phyloP scores from a whole-genome alignment of 2,113 vertebrate species.

The Elaphurus davidianus region DNA sequence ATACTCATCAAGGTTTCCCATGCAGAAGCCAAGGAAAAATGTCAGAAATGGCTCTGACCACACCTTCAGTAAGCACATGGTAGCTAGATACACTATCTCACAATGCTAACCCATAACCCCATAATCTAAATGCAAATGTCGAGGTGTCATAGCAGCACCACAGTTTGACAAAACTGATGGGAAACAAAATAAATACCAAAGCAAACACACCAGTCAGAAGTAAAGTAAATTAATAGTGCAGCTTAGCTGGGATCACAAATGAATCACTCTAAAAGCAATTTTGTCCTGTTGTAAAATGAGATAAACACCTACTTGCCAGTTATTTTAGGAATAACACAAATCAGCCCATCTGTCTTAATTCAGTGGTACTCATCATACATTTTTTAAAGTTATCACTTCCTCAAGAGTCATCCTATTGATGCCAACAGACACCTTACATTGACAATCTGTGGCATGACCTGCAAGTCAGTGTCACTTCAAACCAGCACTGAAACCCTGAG shows the following conservation, averaged over 20 bases:
- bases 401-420: slow-evolving; percentile 47
- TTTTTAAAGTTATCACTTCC: slow-evolving; percentile 74
- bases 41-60: background rate
- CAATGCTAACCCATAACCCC: slow-evolving; percentile 37
- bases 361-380: slow-evolving; percentile 64
- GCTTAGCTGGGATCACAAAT: slow-evolving; percentile 75
- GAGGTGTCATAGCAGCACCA: background rate
- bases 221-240: slow-evolving; percentile 73
- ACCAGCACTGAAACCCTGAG: background rate
- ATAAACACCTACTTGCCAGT: slow-evolving; percentile 77
- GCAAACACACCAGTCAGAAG: slow-evolving; percentile 66
- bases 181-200: slow-evolving; percentile 60
- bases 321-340: slow-evolving; percentile 77
- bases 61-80: background rate
- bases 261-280: slow-evolving; percentile 77
- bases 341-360: slow-evolving; percentile 77
- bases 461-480: background rate
- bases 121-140: slow-evolving; percentile 71
- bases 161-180: slow-evolving; percentile 30
- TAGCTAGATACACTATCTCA: background rate
- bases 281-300: slow-evolving; percentile 73
- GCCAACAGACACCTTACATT: slow-evolving; percentile 29
- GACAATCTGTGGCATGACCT: slow-evolving; percentile 19
- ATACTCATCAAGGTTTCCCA: background rate
- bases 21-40: background rate